These are phyloP conservation scores for Apaloderma vittatum DNA, from an alignment of 2,113 vertebrate genomes.

Conservation along the genomic window DNA sequence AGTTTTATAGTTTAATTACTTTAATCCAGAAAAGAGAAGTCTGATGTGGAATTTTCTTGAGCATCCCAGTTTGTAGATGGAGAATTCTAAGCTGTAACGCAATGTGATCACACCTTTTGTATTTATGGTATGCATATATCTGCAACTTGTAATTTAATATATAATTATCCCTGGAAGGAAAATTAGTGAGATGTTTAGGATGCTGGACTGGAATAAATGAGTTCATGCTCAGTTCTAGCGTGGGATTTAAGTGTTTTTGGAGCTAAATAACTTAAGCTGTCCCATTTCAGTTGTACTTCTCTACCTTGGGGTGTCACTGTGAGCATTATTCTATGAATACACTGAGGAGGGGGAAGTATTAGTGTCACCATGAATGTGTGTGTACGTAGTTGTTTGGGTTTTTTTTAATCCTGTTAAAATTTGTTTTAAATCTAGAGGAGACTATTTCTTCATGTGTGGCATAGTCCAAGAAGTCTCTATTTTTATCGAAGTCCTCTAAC, in stretches of 20 bases:
- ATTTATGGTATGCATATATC: neutral
- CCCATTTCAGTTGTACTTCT: neutral
- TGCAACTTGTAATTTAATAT: neutral
- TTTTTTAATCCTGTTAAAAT: neutral
- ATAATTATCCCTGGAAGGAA: neutral
- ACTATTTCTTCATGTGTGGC: neutral
- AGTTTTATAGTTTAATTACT: neutral
- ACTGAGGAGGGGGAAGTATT: neutral
- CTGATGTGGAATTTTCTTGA: neutral
- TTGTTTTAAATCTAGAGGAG: neutral
- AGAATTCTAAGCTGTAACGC: neutral
- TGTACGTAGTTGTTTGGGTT: neutral
- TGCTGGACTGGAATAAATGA: neutral
- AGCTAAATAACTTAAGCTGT: neutral
- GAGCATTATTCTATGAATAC: neutral
- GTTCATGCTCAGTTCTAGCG: neutral
- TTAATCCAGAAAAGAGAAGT: neutral
- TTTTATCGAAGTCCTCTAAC: neutral
- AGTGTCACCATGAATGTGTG: neutral
- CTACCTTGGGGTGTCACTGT: neutral
- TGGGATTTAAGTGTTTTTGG: neutral
- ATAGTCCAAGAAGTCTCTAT: neutral
- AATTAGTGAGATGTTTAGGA: neutral
- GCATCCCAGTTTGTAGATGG: neutral
- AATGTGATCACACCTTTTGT: neutral